Conservation (phyloP, 2,113 vertebrate genomes). For the Coptodon rendalli region DNA sequence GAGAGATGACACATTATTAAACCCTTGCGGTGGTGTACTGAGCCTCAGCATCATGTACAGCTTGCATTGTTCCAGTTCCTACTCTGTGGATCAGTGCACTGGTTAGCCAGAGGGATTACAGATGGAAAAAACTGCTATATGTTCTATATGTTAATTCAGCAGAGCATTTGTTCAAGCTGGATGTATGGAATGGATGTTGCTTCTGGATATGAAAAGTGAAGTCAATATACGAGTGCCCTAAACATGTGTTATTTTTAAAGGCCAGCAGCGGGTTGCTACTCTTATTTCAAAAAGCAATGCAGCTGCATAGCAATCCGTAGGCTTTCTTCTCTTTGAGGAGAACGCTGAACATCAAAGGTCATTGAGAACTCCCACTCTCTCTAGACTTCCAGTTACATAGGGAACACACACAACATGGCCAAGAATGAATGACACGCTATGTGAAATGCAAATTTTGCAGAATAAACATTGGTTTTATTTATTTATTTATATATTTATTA, state of each 20-base stretch:
- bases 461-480: neutral
- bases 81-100: slow-evolving; percentile 6
- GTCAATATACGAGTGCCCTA: neutral
- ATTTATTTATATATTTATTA: neutral
- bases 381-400: neutral
- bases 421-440: neutral
- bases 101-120: neutral
- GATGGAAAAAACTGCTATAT: neutral
- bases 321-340: neutral
- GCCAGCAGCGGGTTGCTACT: neutral
- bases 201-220: neutral
- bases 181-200: neutral
- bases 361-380: neutral
- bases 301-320: neutral
- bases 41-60: neutral
- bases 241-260: neutral
- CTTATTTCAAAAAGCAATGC: neutral
- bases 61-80: slow-evolving; percentile 15
- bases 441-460: neutral
- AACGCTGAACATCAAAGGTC: neutral
- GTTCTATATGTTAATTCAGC: neutral
- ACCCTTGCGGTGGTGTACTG: slow-evolving; percentile 15
- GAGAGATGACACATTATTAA: slow-evolving; percentile 43
- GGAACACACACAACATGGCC: neutral
- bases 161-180: neutral